phyloP scores from a whole-genome alignment of 2,888 invertebrate species.

The Epistrophe grossulariae region DNA sequence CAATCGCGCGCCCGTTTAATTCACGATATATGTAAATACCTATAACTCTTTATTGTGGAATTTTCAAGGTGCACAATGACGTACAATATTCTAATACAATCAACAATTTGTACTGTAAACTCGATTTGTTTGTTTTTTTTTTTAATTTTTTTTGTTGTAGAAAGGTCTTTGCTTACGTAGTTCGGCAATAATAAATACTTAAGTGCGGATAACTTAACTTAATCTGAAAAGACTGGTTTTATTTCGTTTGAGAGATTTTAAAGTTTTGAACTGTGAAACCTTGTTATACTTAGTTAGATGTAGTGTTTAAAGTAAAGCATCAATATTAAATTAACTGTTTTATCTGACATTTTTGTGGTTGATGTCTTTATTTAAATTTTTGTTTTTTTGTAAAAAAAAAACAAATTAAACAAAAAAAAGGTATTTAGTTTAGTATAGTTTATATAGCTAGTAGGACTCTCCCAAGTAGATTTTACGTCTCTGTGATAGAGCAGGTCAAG shows the following conservation, averaged over 20 bases:
- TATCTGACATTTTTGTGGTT: not conserved
- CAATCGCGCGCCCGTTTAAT: constrained; percentile 1
- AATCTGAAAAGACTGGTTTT: constrained; percentile 27
- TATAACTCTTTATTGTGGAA: constrained; percentile 5
- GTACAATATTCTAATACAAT: constrained; percentile 43
- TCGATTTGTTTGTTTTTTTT: not conserved
- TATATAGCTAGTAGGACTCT: too few species aligned
- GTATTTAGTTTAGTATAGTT: too few species aligned
- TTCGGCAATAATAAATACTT: constrained; percentile 5
- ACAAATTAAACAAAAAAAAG: too few species aligned
- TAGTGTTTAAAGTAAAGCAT: not conserved
- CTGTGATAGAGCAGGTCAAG: too few species aligned
- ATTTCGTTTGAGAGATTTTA: not conserved
- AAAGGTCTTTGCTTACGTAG: constrained; percentile 44
- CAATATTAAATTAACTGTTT: not conserved
- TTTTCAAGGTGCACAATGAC: constrained; percentile 45
- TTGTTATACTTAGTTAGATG: constrained; percentile 10
- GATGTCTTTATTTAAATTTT: not conserved
- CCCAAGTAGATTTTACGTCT: too few species aligned
- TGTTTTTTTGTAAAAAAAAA: not conserved
- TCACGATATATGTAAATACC: not conserved
- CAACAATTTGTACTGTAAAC: constrained; percentile 29
- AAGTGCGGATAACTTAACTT: constrained; percentile 6
- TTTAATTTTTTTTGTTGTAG: not conserved
- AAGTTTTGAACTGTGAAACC: constrained; percentile 19